A percentile compares a stretch with the other conserved stretches of the same genome.
These are phyloP conservation scores for Agonopterix heracliana DNA, from an alignment of 2,888 invertebrate genomes.

Conservation along the genomic window DNA sequence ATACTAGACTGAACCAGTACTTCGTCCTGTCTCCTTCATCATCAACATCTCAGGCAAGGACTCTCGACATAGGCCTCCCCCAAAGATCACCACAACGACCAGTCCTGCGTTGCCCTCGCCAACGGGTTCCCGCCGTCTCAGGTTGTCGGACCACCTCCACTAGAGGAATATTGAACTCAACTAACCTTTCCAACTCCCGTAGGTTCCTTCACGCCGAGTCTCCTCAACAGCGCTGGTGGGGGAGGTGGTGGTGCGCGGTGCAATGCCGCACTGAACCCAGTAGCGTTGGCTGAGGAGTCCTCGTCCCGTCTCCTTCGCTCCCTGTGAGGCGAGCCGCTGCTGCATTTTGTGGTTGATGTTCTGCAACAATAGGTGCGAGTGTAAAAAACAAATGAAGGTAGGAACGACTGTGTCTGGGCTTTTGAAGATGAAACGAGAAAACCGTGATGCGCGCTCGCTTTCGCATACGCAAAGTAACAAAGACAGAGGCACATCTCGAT, in stretches of 20 bases:
- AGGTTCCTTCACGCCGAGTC: conserved; percentile 85
- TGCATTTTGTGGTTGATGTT: conserved; percentile 69
- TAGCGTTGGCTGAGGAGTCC: conserved; percentile 46
- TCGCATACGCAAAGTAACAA: too few species aligned
- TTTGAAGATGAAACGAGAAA: background rate
- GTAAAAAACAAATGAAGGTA: background rate
- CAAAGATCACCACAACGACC: too few species aligned
- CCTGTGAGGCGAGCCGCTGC: conserved; percentile 78
- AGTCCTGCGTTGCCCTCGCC: too few species aligned
- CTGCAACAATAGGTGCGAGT: conserved; percentile 55
- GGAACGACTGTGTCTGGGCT: background rate
- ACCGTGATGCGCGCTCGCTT: too few species aligned
- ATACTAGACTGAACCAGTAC: too few species aligned
- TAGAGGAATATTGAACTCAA: background rate
- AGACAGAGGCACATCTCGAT: too few species aligned
- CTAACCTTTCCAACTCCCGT: conserved; percentile 90
- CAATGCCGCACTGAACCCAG: conserved; percentile 83
- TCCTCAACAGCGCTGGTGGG: conserved; percentile 85
- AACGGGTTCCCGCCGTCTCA: too few species aligned
- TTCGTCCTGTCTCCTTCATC: too few species aligned
- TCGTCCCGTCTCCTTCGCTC: conserved; percentile 75
- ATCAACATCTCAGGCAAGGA: too few species aligned
- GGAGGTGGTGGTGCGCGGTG: conserved; percentile 85
- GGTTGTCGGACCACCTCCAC: background rate
- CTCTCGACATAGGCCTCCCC: too few species aligned